A percentile compares a stretch with the other conserved stretches of the same genome.
These are phyloP conservation scores for Taenioides sp. DNA, from an alignment of 2,797 vertebrate species.

Conservation along the genomic window DNA sequence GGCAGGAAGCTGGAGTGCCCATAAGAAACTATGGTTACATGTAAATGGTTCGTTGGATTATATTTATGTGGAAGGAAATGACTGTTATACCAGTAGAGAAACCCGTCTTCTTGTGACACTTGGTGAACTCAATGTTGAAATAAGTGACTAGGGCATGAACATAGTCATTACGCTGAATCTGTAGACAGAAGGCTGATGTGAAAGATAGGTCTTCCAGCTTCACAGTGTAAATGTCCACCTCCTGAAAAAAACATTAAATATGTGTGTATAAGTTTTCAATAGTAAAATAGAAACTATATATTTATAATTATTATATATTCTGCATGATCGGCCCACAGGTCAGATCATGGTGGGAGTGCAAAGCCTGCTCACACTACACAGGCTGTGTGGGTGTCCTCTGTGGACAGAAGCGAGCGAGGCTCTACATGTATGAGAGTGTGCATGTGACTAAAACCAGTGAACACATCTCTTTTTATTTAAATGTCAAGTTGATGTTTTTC, in stretches of 20 bases:
- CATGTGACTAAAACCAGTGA: not conserved
- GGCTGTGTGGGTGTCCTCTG: slow-evolving; percentile 71
- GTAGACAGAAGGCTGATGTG: slow-evolving; percentile 95
- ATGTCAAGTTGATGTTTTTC: slow-evolving; percentile 26
- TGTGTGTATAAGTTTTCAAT: not conserved
- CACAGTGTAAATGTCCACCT: slow-evolving; percentile 97
- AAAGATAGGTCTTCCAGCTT: slow-evolving; percentile 92
- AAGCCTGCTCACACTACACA: slow-evolving; percentile 66
- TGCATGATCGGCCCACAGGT: slow-evolving; percentile 62
- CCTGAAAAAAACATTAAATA: slow-evolving; percentile 67
- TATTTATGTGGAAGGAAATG: not conserved
- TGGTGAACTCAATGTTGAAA: slow-evolving; percentile 98
- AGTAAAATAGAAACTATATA: not conserved
- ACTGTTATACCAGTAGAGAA: slow-evolving; percentile 90
- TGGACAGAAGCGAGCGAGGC: slow-evolving; percentile 35
- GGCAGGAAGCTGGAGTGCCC: not conserved
- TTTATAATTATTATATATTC: not conserved
- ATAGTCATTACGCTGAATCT: slow-evolving; percentile 96
- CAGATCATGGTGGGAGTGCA: slow-evolving; percentile 62
- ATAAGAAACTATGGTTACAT: not conserved
- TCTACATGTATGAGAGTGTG: slow-evolving; percentile 22
- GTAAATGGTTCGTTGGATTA: not conserved
- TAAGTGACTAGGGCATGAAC: slow-evolving; percentile 97
- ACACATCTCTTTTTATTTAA: slow-evolving; percentile 23
- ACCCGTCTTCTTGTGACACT: slow-evolving; percentile 98